Base-by-base conservation (phyloP, 2,888 invertebrate species). In the Chalcosyrphus nemorum region DNA sequence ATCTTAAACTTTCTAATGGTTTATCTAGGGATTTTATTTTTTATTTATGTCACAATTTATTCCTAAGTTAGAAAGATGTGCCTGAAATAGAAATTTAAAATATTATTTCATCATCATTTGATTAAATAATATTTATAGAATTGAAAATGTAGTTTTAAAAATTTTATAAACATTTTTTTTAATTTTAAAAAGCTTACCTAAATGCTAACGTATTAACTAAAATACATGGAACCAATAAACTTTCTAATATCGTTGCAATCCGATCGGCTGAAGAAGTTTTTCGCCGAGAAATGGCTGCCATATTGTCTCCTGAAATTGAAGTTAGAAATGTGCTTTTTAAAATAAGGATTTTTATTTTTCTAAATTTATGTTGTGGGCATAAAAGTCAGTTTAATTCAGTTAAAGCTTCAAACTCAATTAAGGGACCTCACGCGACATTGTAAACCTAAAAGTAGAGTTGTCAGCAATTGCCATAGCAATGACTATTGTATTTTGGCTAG, bases 211-310 rank as follows among this genome's bases (percentile, higher is more conserved):
- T 90, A 88, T 91, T 92, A 86, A 91, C 87, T 88, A 92, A 87
- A 86, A 91, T 88, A 88, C 91, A 91, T 86, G 91, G 90, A 88
- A 91, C 91, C 88, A 91, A 87, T 89, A 91, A 89, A 87, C 89
- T 90, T 89, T 89, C 89, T 87, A 91, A 89, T 89, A 91, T 91
- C 88, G 90, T 91, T 89, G 91, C 89, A 86, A 91, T 89, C 87
- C 90, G 91, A 89, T 90, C 91, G 84, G 91, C 91, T 86, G 92
- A 91, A 81, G 92, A 91, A 86, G 93, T 93, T 92, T 95, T 96
- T 91, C 96, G 94, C 90, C 96, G 94, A 88, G 96, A 94, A 89
- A 97, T 97, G 87, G 97, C 97, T 88, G 97, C 97, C 94, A 97
- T 97, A 92, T 97, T 97, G 93, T 97, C 97, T 90, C 97, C 97